Base-by-base conservation (phyloP, 2,113 vertebrate species). In the Strix aluco region DNA sequence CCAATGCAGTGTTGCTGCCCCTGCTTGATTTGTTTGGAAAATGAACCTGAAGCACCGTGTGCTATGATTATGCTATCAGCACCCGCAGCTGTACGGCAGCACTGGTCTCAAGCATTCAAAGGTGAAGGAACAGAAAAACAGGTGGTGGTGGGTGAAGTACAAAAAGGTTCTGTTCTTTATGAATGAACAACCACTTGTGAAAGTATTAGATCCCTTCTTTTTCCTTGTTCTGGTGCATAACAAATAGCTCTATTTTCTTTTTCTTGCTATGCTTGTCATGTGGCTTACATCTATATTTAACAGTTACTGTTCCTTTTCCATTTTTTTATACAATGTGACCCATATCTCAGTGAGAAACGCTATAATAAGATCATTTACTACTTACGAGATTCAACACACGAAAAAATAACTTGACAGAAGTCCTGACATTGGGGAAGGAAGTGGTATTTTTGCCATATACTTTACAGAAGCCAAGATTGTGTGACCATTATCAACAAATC, bases 401-500 rank as follows among this genome's bases (percentile, higher is more conserved):
- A 51, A 47, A 59, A 86, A 81, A 63, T 2, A 84, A 9, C 26
- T 38, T 62, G 11, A 62, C 18, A 27, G 1, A 88, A 83, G 11
- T 47, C 17, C 13, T 2, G 4, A 59, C 29, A 19, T 1, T 51
- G 22, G 16, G 6, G 11, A 78, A 81, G 15, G 16, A 71, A 88
- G 9, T 40, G 12, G 2, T 54, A 27, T 25, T 89, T 94, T 89
- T 86, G 11, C 17, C 34, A 61, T 29, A n/a, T 75, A 79, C 5
- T 27, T 72, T 57, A 59, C 10, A 67, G 22, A 44, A 86, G 10
- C 70, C 7, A 63, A 34, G 4, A 29, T 38, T 79, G 5, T 63
- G 30, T 1, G 1, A 58, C 17, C 2, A 0, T 42, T 69, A 49
- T 7, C 4, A 61, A 72, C 1, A 29, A 71, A 47, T 15, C 1